A percentile compares a stretch with the other conserved stretches of the same genome.
These are phyloP conservation scores for Poeciliopsis prolifica DNA, from an alignment of 2,113 vertebrate species.

Conservation along the genomic window DNA sequence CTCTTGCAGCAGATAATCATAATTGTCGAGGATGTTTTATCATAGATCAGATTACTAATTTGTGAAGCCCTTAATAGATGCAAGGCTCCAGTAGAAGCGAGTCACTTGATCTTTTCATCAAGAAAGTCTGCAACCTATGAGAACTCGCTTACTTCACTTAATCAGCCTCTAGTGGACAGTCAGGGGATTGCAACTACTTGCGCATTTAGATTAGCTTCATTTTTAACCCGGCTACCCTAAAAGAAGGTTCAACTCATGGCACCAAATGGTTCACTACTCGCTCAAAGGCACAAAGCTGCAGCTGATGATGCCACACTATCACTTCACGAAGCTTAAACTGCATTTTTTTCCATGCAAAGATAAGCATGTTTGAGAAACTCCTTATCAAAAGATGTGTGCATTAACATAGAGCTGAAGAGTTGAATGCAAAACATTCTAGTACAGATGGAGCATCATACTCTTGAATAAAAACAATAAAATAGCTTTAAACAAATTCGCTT, in stretches of 20 bases:
- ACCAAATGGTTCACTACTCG: too few relatives aligned
- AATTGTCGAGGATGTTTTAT: neutral
- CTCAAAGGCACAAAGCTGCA: neutral
- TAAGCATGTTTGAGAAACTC: neutral
- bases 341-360: neutral
- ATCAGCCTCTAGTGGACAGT: neutral
- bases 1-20: neutral
- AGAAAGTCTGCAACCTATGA: neutral
- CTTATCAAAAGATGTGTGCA: neutral
- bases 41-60: neutral
- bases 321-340: neutral
- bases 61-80: neutral
- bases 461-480: constrained; percentile 4
- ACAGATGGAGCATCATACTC: constrained; percentile 13
- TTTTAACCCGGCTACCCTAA: neutral
- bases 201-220: neutral
- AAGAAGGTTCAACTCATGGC: too few relatives aligned
- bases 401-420: neutral
- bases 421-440: neutral
- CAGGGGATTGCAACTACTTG: neutral
- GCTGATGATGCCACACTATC: too few relatives aligned
- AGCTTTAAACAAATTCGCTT: too few relatives aligned
- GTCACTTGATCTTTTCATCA: neutral
- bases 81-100: neutral
- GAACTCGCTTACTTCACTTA: neutral